phyloP scores from a whole-genome alignment of 64 coral and sea anemone genomes.

The Porites lutea region DNA sequence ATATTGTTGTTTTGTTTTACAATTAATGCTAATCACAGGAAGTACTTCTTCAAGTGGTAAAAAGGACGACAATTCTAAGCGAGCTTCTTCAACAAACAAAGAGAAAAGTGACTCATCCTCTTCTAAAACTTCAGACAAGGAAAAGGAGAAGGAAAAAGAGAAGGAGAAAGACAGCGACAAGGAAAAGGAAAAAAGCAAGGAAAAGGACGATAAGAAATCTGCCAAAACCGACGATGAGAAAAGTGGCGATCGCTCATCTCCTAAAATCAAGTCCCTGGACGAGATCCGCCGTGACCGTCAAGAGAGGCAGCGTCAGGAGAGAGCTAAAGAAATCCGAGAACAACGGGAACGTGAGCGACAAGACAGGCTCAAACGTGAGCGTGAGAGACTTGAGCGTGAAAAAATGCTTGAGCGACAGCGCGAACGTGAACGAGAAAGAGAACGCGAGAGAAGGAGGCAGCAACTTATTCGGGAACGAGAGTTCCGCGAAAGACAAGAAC shows the following conservation, averaged over 20 bases:
- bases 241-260: slow-evolving; percentile 60
- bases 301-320: slow-evolving; percentile 78
- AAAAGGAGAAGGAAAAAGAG: neutral
- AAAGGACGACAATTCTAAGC: slow-evolving; percentile 74
- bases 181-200: slow-evolving; percentile 22
- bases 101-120: slow-evolving; percentile 8
- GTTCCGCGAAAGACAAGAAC: slow-evolving; percentile 85
- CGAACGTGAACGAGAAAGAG: slow-evolving; percentile 91
- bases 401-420: slow-evolving; percentile 82
- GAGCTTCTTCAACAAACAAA: neutral
- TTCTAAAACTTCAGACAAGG: slow-evolving; percentile 25
- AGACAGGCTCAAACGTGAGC: slow-evolving; percentile 82
- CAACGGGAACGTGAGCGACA: slow-evolving; percentile 91
- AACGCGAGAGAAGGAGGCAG: slow-evolving; percentile 89
- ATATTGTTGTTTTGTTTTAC: slow-evolving; percentile 80
- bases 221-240: slow-evolving; percentile 16
- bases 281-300: slow-evolving; percentile 89
- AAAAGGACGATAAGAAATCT: slow-evolving; percentile 57
- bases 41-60: slow-evolving; percentile 71
- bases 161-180: slow-evolving; percentile 8
- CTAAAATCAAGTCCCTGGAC: slow-evolving; percentile 89
- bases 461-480: slow-evolving; percentile 91
- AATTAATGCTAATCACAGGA: slow-evolving; percentile 91
- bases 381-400: slow-evolving; percentile 94
- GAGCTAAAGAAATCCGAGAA: slow-evolving; percentile 80